Conservation (phyloP, 2,797 vertebrate species). For the Myripristis murdjan region DNA sequence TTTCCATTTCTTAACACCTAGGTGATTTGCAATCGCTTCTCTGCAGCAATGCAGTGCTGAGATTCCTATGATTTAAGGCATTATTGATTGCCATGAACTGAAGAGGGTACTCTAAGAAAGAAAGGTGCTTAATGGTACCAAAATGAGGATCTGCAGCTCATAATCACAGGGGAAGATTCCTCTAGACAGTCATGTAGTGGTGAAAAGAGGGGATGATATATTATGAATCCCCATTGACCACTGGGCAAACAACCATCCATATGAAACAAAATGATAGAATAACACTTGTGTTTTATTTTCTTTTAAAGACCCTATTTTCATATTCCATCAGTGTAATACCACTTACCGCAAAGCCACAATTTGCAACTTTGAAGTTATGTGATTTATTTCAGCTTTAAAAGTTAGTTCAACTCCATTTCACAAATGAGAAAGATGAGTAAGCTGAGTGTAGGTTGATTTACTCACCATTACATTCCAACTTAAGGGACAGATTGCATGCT, state of each 20-base stretch:
- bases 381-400: not conserved
- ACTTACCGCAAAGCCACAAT: too few relatives aligned
- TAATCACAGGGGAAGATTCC: not conserved
- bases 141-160: not conserved
- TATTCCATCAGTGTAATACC: too few relatives aligned
- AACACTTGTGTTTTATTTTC: not conserved
- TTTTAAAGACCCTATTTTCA: not conserved
- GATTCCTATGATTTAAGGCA: constrained; percentile 33
- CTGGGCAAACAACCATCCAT: not conserved
- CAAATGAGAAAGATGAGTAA: too few relatives aligned
- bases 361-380: not conserved
- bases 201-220: not conserved
- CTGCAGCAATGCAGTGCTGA: constrained; percentile 31
- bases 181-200: not conserved
- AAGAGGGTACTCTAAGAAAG: constrained; percentile 24
- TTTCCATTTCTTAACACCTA: constrained; percentile 29
- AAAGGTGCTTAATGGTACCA: constrained; percentile 4
- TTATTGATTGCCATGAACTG: constrained; percentile 38
- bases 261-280: not conserved
- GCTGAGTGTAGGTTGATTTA: not conserved
- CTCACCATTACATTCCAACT: not conserved
- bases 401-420: too few relatives aligned
- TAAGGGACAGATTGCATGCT: constrained; percentile 8
- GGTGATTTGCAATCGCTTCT: constrained; percentile 28
- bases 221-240: not conserved